Conservation (phyloP, 2,797 vertebrate species). For the Galaxias olidus region DNA sequence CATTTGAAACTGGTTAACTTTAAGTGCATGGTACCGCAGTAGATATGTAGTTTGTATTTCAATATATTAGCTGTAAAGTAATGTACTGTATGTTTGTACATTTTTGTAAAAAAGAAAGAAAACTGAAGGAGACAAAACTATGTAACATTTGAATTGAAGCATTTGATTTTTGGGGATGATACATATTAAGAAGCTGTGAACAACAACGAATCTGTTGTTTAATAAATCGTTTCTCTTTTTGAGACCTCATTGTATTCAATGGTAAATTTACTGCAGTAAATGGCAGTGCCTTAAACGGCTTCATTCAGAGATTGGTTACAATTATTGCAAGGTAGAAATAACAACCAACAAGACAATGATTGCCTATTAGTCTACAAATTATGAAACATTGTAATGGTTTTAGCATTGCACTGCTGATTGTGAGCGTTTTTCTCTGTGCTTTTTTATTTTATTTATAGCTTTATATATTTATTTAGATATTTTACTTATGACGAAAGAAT, state of each 20-base stretch:
- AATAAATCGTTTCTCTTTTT: conserved; percentile 49
- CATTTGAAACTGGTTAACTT: conserved; percentile 33
- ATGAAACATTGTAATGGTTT: no score
- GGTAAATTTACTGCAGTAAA: no score
- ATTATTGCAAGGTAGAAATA: no score
- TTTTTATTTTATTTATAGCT: no score
- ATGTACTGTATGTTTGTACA: conserved; percentile 72
- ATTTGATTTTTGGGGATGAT: conserved; percentile 39
- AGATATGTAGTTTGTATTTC: conserved; percentile 68
- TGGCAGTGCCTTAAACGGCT: no score
- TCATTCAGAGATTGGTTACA: no score
- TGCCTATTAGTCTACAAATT: no score
- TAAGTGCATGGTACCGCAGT: conserved; percentile 71
- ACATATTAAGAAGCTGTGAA: conserved; percentile 43
- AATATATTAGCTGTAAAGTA: conserved; percentile 69
- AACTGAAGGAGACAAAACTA: conserved; percentile 26
- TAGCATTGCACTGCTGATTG: no score
- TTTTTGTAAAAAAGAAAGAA: conserved; percentile 52
- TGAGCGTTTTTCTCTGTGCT: no score
- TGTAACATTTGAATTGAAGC: conserved; percentile 40
- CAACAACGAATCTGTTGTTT: conserved; percentile 44
- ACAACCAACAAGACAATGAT: no score
- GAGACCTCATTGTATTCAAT: conserved; percentile 14
- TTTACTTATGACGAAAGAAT: no score
- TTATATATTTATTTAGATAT: no score